phyloP scores from a whole-genome alignment of 2,797 vertebrate species.

The Sebastes itinus region DNA sequence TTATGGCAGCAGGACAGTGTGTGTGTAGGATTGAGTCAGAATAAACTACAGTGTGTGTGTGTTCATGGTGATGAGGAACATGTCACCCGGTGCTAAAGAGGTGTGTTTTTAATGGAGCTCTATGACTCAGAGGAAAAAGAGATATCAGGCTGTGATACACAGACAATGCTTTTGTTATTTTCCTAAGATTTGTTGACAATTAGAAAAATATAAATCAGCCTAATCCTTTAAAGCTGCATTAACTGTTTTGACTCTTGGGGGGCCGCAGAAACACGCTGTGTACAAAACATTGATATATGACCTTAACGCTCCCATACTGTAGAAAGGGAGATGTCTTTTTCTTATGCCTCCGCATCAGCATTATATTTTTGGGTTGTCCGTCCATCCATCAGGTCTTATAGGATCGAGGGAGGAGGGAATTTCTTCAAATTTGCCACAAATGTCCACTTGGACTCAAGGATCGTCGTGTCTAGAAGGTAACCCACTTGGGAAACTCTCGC shows the following conservation, averaged over 20 bases:
- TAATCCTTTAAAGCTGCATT: neutral
- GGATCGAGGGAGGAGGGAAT: too few species aligned
- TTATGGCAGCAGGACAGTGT: neutral
- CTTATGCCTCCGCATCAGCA: too few species aligned
- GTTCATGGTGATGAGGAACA: neutral
- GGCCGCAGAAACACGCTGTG: too few species aligned
- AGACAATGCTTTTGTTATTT: neutral
- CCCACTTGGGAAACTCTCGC: too few species aligned
- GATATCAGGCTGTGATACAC: neutral
- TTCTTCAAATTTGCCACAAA: too few species aligned
- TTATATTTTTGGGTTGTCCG: too few species aligned
- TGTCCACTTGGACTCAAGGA: too few species aligned
- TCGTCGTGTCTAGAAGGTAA: too few species aligned
- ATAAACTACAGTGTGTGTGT: neutral
- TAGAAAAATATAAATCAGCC: neutral
- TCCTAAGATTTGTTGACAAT: neutral
- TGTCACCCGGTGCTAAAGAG: neutral
- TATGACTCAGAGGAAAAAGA: neutral
- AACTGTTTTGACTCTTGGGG: neutral
- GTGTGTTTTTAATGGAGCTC: neutral
- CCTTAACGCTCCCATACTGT: too few species aligned
- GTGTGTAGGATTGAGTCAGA: neutral
- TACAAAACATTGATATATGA: too few species aligned
- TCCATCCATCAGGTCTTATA: too few species aligned
- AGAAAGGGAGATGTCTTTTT: too few species aligned